These are phyloP conservation scores for Tursiops truncatus DNA, from an alignment of 2,113 vertebrate genomes.

Conservation along the genomic window DNA sequence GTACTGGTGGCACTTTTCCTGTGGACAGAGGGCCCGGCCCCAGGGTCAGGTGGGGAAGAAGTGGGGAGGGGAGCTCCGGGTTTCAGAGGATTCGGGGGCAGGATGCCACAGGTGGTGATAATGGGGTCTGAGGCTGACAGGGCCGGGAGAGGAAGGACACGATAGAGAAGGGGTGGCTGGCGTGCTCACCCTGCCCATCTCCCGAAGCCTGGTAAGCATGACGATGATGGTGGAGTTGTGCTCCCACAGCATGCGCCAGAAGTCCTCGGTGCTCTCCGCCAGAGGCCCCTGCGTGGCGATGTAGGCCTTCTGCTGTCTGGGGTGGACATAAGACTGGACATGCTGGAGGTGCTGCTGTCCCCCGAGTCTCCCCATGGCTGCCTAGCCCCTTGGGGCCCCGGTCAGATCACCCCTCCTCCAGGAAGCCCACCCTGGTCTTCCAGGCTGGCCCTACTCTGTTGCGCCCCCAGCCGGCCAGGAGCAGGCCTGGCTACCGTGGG, in stretches of 20 bases:
- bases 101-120: not conserved
- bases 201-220: conserved; percentile 96
- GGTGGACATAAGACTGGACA: conserved; percentile 11
- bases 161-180: not conserved
- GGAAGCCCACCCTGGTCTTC: not conserved
- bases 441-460: not conserved
- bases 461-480: not conserved
- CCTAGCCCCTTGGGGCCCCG: not conserved
- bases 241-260: conserved; percentile 99
- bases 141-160: not conserved
- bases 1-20: conserved; percentile 99
- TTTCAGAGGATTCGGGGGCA: not conserved
- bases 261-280: conserved; percentile 96
- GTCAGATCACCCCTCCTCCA: not conserved
- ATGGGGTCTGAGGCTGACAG: not conserved
- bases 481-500: not conserved
- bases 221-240: conserved; percentile 98
- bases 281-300: conserved; percentile 96
- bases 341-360: conserved; percentile 15
- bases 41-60: not conserved
- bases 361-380: not conserved
- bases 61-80: rapidly evolving
- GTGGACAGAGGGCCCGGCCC: conserved; percentile 29
- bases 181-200: conserved; percentile 93
- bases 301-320: conserved; percentile 97